These are phyloP conservation scores for Buceros bicornis DNA, from an alignment of 2,797 vertebrate species.

Conservation along the genomic window DNA sequence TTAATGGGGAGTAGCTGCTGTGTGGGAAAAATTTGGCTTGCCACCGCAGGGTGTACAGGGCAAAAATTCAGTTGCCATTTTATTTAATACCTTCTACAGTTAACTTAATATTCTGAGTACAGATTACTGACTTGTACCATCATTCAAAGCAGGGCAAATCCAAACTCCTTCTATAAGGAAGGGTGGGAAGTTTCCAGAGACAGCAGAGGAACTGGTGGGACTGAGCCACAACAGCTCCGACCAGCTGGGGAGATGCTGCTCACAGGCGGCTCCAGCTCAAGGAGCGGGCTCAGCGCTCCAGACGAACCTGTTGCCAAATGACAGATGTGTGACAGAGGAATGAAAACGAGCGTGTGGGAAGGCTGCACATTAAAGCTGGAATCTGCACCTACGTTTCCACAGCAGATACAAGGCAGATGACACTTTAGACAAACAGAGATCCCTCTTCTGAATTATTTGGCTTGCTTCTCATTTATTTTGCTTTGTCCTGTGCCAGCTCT, in stretches of 20 bases:
- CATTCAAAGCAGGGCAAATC: not conserved
- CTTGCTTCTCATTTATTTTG: not conserved
- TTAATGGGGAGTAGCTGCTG: not conserved
- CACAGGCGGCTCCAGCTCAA: not conserved
- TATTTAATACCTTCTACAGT: not conserved
- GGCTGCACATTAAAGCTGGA: not conserved
- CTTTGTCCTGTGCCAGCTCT: not conserved
- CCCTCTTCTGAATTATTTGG: not conserved
- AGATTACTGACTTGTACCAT: not conserved
- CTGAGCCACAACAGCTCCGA: not conserved
- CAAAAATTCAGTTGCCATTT: not conserved
- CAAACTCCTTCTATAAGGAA: rapidly evolving
- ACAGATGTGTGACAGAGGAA: not conserved
- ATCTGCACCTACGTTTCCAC: not conserved
- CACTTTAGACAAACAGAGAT: not conserved
- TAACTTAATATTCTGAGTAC: not conserved
- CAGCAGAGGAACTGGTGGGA: not conserved
- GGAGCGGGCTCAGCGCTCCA: rapidly evolving
- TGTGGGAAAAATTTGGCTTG: not conserved
- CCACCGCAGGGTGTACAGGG: not conserved
- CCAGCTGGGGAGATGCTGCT: not conserved
- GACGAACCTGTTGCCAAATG: not conserved
- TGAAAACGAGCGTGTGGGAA: not conserved
- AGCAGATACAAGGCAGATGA: not conserved
- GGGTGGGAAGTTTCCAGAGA: not conserved